Base-by-base conservation (phyloP, 2,797 vertebrate species). In the Microtus obscurus region DNA sequence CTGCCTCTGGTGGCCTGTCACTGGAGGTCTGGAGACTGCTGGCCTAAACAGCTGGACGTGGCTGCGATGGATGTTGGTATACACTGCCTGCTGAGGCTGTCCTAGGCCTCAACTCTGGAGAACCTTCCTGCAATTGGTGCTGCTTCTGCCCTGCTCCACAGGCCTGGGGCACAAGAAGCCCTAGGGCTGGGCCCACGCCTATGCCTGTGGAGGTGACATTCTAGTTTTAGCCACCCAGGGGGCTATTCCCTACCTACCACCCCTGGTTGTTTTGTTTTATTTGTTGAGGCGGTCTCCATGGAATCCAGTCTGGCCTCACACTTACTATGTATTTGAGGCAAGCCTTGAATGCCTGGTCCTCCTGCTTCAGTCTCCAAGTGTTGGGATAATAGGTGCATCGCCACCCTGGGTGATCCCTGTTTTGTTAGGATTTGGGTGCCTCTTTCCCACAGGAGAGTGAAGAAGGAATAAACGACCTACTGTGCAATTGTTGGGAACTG, bases 1-100 rank as follows among this genome's bases (percentile, higher is more conserved):
- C 99, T 0, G 99, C 99, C 43, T 99, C 99, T 0, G 99, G 99
- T 1, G 98, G 99, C 0, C 98, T 98, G 89, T 99, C 98, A 0
- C 98, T 99, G 67, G 99, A 99, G 92, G 98, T 99, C 78, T 99
- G 99, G 99, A 98, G 99, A 93, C 98, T 99, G 85, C 98, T 97
- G 80, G 98, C 98, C 92, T 98, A 95, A 98, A 76, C 63, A 23
- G 34, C 1, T 40, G 80, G 63, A 59, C 1, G 3, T 14, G 27
- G 89, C 79, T 14, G 29, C 51, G 74, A 83, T 51, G 82, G 74
- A 69, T 21, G 13, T 31, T 37, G 87, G 43, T 27, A 4, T 56
- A 29, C 0, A 63, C 91, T 89, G 89, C 90, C 0, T 0, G 25
- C 83, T 0, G 67, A 37, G 91, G 82, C 67, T 89, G 89, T 43